Conservation (phyloP, 2,113 vertebrate genomes). For the Zosterops hypoxanthus region DNA sequence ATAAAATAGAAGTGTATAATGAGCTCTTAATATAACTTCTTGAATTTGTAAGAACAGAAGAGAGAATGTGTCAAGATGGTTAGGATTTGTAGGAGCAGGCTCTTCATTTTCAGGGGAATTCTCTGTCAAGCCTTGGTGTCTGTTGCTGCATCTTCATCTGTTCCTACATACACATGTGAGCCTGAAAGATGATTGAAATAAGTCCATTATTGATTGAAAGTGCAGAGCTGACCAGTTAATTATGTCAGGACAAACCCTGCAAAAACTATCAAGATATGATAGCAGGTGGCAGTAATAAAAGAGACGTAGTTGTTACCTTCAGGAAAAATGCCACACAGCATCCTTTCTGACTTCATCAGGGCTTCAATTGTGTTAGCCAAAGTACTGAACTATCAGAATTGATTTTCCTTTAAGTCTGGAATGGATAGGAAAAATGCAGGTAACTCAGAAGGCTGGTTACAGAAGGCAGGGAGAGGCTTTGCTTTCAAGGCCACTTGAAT, state of each 20-base stretch:
- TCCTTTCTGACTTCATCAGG: conserved; percentile 7
- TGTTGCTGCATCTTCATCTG: background rate
- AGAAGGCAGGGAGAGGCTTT: background rate
- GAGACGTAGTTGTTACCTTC: conserved; percentile 1
- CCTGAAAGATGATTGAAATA: background rate
- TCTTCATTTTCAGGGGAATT: conserved; percentile 3
- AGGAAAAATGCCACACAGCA: background rate
- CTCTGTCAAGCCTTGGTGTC: background rate
- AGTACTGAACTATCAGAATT: conserved; percentile 19
- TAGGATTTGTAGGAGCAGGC: background rate
- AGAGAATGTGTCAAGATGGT: background rate
- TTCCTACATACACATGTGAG: background rate
- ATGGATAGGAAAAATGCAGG: background rate
- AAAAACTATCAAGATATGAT: background rate
- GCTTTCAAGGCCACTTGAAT: background rate
- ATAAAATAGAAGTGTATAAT: background rate
- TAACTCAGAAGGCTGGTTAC: background rate
- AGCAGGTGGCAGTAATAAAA: conserved; percentile 11
- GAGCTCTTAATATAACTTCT: background rate
- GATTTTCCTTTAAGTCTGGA: conserved; percentile 18
- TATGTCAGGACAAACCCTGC: background rate
- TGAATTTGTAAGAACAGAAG: background rate
- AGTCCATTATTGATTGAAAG: background rate
- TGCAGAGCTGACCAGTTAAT: background rate
- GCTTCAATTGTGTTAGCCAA: background rate